Evolutionary conservation across 2,797 vertebrate species (phyloP).

Genomic region (Tangara arthus): DNA sequence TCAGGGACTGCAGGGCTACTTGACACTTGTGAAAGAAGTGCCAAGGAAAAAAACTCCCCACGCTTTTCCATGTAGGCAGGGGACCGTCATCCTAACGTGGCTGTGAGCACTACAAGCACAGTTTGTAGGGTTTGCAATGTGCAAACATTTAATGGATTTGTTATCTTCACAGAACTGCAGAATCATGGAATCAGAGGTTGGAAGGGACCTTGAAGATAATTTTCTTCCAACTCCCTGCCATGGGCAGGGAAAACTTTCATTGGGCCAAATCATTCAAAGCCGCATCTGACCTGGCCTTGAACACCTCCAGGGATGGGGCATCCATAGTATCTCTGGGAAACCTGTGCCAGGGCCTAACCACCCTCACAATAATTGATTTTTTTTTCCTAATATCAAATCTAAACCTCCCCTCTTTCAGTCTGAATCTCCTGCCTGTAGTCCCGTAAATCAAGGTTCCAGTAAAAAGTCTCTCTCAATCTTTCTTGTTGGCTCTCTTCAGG

Average conservation of each 20-base stretch:
- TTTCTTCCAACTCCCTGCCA: no score
- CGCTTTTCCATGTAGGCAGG: fast-evolving
- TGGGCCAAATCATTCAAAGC: fast-evolving
- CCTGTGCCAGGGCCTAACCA: background rate
- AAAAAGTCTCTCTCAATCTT: background rate
- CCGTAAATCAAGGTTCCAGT: background rate
- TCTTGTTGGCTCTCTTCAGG: background rate
- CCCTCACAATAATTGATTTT: background rate
- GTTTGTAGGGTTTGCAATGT: background rate
- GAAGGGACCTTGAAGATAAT: background rate
- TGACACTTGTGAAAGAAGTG: background rate
- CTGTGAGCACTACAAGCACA: background rate
- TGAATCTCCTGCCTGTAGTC: background rate
- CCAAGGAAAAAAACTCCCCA: background rate
- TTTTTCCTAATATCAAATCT: background rate
- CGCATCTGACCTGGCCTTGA: background rate
- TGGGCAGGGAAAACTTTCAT: background rate
- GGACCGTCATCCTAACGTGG: fast-evolving
- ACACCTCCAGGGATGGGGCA: background rate
- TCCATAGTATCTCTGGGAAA: background rate
- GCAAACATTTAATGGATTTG: background rate
- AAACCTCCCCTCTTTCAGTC: background rate
- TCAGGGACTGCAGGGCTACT: background rate
- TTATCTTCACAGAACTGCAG: background rate
- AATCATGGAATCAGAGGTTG: background rate